Evolutionary conservation across 2,888 invertebrate genomes (phyloP), one percentile per base, ranked within the genome.

Genomic region (Ormia ochracea): DNA sequence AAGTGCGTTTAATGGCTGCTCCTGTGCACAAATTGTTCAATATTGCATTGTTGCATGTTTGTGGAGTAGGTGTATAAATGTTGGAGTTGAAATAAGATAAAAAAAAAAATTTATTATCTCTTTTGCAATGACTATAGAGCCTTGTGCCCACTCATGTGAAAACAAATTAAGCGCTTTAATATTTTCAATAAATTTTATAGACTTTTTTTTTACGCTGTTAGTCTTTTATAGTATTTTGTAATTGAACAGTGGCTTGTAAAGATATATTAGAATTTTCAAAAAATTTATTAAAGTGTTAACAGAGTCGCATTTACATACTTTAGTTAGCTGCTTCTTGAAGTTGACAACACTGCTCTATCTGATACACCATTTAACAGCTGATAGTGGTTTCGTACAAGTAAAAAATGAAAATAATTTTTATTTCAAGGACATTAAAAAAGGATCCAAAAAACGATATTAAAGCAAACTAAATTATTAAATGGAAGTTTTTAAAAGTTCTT

Each of bases 1-100:
- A 76, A 76, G 68, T 80, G 80, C 56, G 50, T 45, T 73, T 72
- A 80, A 80, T 76, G 63, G 54, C 61, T 63, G 56, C 45, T 63
- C 38, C 52, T 63, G 36, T 45, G 6, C 21, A 45, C 56, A 21
- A n/a, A 56, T 65, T 43, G 43, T 72, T 33, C 10, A 56, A 73
- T n/a, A n/a, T n/a, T n/a, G n/a, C n/a, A n/a, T n/a, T n/a, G n/a
- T 36, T 52, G 23, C 14, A 17, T 58, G 23, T 26, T 19, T 26
- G 7, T 50, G 4, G n/a, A 6, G 6, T 3, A 33, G 19, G 9
- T 28, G 38, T 38, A 17, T 19, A 6, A 14, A n/a, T 69, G 45
- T 26, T 7, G 54, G 21, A 12, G 48, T 43, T 36, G 23, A 10
- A 58, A 74, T 21, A 36, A 50, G 2, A 43, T n/a, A 38, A 31